phyloP scores from a whole-genome alignment of 2,888 invertebrate species.

The Labia minor region DNA sequence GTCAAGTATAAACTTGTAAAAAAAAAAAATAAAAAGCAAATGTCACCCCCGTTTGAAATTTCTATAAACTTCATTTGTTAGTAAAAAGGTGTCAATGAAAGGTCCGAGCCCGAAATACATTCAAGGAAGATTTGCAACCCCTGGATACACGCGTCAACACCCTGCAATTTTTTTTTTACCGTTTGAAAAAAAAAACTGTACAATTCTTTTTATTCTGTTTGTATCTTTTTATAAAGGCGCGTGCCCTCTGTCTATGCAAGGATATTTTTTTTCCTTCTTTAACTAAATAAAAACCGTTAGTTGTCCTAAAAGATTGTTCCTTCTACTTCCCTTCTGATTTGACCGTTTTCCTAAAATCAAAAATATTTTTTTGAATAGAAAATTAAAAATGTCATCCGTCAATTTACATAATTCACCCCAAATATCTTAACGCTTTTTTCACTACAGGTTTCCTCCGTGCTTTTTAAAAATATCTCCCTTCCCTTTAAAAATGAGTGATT shows the following conservation, averaged over 20 bases:
- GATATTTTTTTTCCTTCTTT: background rate
- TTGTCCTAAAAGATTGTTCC: background rate
- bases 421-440: background rate
- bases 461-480: background rate
- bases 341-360: slow-evolving; percentile 6
- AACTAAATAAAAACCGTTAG: background rate
- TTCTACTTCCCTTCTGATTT: background rate
- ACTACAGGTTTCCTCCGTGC: background rate
- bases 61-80: no score
- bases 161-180: background rate
- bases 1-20: no score
- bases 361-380: slow-evolving; percentile 5
- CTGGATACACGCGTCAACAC: background rate
- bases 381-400: background rate
- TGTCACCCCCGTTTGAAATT: no score
- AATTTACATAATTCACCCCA: slow-evolving; percentile 5
- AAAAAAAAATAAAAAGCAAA: no score
- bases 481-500: background rate
- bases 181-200: no score
- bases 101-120: background rate
- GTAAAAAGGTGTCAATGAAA: background rate
- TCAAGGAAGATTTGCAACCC: background rate
- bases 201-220: background rate
- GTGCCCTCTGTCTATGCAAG: slow-evolving; percentile 1
- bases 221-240: background rate